Percentiles rank a stretch among this genome's conserved stretches.
Evolutionary conservation across 2,113 vertebrate genomes (phyloP).

Genomic region (Tamias sibiricus): DNA sequence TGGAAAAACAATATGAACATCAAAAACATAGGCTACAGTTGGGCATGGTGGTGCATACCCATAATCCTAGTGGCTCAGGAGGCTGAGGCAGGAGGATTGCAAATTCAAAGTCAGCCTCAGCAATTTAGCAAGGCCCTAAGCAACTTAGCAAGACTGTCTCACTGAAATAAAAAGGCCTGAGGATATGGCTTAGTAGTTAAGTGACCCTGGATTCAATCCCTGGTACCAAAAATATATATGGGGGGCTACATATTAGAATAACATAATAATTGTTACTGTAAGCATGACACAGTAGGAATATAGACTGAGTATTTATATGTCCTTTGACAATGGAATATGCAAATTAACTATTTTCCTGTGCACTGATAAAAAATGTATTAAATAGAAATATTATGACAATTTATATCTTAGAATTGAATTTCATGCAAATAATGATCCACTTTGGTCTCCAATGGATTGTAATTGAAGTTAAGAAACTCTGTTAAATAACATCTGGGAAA

Average conservation of each 20-base stretch:
- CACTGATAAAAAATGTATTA: not conserved
- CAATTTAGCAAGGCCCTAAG: no score
- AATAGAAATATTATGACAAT: not conserved
- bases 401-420: not conserved
- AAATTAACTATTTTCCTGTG: conserved; percentile 35
- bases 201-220: no score
- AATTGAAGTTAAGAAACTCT: not conserved
- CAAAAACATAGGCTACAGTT: not conserved
- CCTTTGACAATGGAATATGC: not conserved
- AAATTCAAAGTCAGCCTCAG: no score
- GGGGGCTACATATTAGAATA: not conserved
- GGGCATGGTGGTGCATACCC: no score
- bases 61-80: no score
- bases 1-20: not conserved
- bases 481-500: not conserved
- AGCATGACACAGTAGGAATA: not conserved
- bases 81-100: no score
- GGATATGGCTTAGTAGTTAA: no score
- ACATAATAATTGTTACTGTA: not conserved
- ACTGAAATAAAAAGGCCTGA: no score
- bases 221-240: no score
- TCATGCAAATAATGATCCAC: not conserved
- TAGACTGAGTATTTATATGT: not conserved
- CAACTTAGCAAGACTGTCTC: no score
- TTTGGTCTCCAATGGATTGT: not conserved